Evolutionary conservation across 2,888 invertebrate genomes (phyloP), one percentile per base, ranked within the genome.

Genomic region (Drosophila melanosoma): DNA sequence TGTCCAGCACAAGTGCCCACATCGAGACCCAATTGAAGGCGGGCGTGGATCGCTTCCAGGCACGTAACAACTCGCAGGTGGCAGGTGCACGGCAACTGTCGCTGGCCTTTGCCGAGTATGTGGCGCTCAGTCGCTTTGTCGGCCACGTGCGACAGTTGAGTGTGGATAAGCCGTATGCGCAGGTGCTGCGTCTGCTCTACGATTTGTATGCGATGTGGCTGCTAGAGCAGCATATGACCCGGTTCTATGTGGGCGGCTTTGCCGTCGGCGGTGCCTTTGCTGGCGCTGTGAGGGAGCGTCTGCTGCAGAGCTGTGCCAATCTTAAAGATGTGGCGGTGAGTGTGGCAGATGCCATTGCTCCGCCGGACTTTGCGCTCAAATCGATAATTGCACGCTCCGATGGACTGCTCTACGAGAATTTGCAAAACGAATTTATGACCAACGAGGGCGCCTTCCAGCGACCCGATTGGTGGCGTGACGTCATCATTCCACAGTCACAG

Each of bases 291-390:
- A 94, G 96, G 53, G 94, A 95, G 26, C 95, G 95, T 1, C 94
- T 98, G 26, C 91, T 97, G 77, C 94, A 94, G 57, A 93, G 96
- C 74, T 98, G 98, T 91, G 92, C 91, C 0, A 94, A 94, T 20
- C 87, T 98, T n/a, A 97, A 96, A 93, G 94, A 95, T 12, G 96
- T 97, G 45, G 94, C 96, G 0, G 95, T 98, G 0, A 93, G 95
- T 2, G 94, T 98, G 3, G 97, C 96, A 3, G 98, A 99, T 92
- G 96, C 96, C 35, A 94, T 98, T 33, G 97, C 98, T 4, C 98
- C 98, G 1, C 96, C 98, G 0, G 98, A 98, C 93, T 98, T 97
- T 91, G 95, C 98, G 40, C 94, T 98, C 17, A 97, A 98, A 93
- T 98, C 98, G 33, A 96, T 97, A 40, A 94, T 98, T 23, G 98